A percentile compares a stretch with the other conserved stretches of the same genome.
These are phyloP conservation scores for Lordiphosa collinella DNA, from an alignment of 1,140 invertebrate genomes.

Conservation along the genomic window DNA sequence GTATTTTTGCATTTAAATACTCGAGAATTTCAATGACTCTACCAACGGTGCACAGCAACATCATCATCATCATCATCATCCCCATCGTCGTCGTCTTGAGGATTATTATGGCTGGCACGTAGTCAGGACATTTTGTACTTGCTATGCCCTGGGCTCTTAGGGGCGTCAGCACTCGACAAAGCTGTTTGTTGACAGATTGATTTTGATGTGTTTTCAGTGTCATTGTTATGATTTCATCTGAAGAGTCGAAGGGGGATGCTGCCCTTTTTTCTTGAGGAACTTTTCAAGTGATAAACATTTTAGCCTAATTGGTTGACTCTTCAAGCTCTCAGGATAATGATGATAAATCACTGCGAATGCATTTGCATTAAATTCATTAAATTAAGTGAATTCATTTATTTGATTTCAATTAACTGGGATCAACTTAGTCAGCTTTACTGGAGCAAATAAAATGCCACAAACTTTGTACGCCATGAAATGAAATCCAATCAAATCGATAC, in stretches of 20 bases:
- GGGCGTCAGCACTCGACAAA: slow-evolving; percentile 41
- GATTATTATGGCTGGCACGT: slow-evolving; percentile 31
- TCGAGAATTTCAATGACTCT: slow-evolving; percentile 46
- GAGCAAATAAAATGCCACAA: slow-evolving; percentile 66
- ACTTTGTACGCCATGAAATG: slow-evolving; percentile 40
- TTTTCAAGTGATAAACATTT: slow-evolving; percentile 60
- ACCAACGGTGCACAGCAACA: neutral
- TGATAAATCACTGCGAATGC: neutral
- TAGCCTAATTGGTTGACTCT: slow-evolving; percentile 65
- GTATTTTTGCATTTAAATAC: slow-evolving; percentile 59
- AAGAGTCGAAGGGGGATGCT: slow-evolving; percentile 1
- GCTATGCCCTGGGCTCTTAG: too few species aligned
- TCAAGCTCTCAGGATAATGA: slow-evolving; percentile 32
- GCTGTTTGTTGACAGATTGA: slow-evolving; percentile 72
- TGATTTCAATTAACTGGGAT: slow-evolving; percentile 63
- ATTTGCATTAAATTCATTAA: slow-evolving; percentile 33
- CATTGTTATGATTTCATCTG: slow-evolving; percentile 57
- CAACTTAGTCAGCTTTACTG: slow-evolving; percentile 44
- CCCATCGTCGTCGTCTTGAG: neutral
- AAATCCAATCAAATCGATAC: slow-evolving; percentile 76
- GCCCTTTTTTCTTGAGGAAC: slow-evolving; percentile 11
- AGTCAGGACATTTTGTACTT: slow-evolving; percentile 40
- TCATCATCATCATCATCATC: slow-evolving; percentile 11
- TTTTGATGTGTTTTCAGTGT: slow-evolving; percentile 77
- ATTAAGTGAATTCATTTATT: slow-evolving; percentile 45